Evolutionary conservation across 2,113 vertebrate species (phyloP), one percentile per base, ranked within the genome.

Genomic region (Catharus bicknelli): DNA sequence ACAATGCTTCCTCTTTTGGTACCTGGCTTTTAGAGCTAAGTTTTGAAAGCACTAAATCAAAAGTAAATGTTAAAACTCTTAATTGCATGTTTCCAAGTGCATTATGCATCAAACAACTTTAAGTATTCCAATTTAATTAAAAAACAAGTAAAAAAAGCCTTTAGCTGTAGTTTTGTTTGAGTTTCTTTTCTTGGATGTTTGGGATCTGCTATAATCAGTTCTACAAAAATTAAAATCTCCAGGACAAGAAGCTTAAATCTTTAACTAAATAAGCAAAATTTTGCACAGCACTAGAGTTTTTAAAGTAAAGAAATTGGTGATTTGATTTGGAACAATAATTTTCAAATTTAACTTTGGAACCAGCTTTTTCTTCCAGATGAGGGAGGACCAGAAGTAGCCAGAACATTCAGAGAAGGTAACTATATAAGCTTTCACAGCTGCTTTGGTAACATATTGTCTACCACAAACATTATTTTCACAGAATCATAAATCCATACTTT

Each of bases 311-410:
- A 88, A 74, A 92, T 59, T 13, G 15, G 7, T 67, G 23, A 58
- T 86, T 70, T 36, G 30, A 84, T 83, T 90, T 74, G 48, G 73
- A 86, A 79, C 38, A 62, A 77, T 54, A 69, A 57, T 88, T 90
- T 83, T 16, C 45, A 78, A 57, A 69, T 91, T 83, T 96, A 91
- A 95, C 50, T 73, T 51, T 92, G 47, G 81, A 90, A 95, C 17
- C 51, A 96, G 83, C 40, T 95, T 97, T 96, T 87, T 95, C 55
- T 96, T 97, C 34, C 89, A 96, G 91, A 66, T 57, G 38, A 97
- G 69, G 75, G 86, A 93, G 75, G 96, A 87, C 75, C 84, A 94
- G 89, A 96, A 96, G 79, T 91, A 94, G 86, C 83, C 90, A 94
- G 94, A 90, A 84, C 61, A 92, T 93, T 94, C 83, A 96, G 84